These are phyloP conservation scores for Epicauta chinensis DNA, from an alignment of 1,140 invertebrate genomes.

Conservation along the genomic window DNA sequence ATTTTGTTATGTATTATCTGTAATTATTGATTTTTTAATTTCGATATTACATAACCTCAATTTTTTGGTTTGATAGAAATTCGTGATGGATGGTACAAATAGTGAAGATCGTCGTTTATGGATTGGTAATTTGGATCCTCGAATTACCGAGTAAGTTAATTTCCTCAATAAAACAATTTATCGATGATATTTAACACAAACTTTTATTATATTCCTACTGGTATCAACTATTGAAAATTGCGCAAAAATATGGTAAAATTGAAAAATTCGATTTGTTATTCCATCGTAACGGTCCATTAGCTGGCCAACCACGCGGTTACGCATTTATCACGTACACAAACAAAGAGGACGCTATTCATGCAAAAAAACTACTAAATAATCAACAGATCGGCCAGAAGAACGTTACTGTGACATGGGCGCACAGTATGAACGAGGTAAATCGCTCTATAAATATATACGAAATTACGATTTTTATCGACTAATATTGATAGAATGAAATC, in stretches of 20 bases:
- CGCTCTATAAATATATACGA: too few species aligned
- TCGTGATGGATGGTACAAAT: too few species aligned
- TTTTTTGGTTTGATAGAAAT: too few species aligned
- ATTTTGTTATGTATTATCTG: too few species aligned
- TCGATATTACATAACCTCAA: too few species aligned
- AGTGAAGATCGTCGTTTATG: conserved; percentile 75
- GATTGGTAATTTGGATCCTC: conserved; percentile 82
- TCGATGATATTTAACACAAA: conserved; percentile 24
- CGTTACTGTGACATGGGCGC: conserved; percentile 76
- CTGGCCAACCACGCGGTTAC: conserved; percentile 86
- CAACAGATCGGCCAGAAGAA: conserved; percentile 65
- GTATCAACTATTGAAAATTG: conserved; percentile 90
- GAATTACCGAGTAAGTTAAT: conserved; percentile 84
- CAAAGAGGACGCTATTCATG: conserved; percentile 57
- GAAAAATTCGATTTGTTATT: conserved; percentile 93
- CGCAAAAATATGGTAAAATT: conserved; percentile 85
- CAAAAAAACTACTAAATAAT: conserved; percentile 67
- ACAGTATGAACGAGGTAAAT: conserved; percentile 62
- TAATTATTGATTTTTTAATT: too few species aligned
- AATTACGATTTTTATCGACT: too few species aligned
- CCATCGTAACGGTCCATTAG: conserved; percentile 79
- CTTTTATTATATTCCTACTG: conserved; percentile 51
- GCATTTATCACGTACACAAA: conserved; percentile 83
- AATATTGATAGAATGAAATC: conserved; percentile 67
- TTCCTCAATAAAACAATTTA: conserved; percentile 27